Conservation (phyloP, 2,888 invertebrate species). For the Euzophera pinguis region DNA sequence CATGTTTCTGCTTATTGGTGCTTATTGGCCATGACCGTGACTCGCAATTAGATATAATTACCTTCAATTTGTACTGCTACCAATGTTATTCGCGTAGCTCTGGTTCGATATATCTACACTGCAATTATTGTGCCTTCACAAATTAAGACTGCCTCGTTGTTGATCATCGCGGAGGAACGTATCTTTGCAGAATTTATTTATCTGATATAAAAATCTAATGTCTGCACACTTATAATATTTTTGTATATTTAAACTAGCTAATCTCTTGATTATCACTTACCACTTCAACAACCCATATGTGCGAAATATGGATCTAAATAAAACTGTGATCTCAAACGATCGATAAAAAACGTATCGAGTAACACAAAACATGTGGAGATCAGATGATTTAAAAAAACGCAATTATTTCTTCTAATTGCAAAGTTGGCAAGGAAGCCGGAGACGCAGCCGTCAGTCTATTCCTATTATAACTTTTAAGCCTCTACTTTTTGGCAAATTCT, state of each 20-base stretch:
- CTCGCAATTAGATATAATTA: conserved; percentile 76
- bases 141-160: conserved; percentile 51
- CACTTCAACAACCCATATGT: conserved; percentile 1
- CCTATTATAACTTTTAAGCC: conserved; percentile 59
- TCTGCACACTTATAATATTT: no score
- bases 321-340: conserved; percentile 53
- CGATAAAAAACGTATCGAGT: conserved; percentile 42
- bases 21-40: conserved; percentile 79
- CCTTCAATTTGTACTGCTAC: conserved; percentile 71
- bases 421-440: conserved; percentile 72
- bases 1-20: conserved; percentile 74
- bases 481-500: conserved; percentile 66
- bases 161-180: conserved; percentile 43
- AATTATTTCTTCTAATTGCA: conserved; percentile 68
- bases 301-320: conserved; percentile 39
- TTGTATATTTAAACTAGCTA: no score
- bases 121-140: conserved; percentile 63
- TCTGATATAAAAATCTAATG: conserved; percentile 2
- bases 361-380: conserved; percentile 43
- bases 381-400: conserved; percentile 42
- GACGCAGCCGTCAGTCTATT: conserved; percentile 63
- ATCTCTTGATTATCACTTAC: background rate
- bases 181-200: conserved; percentile 20
- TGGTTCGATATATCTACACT: conserved; percentile 50
- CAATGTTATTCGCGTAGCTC: conserved; percentile 64